These are phyloP conservation scores for Hirtodrosophila cameraria DNA, from an alignment of 2,888 invertebrate genomes.

Conservation along the genomic window DNA sequence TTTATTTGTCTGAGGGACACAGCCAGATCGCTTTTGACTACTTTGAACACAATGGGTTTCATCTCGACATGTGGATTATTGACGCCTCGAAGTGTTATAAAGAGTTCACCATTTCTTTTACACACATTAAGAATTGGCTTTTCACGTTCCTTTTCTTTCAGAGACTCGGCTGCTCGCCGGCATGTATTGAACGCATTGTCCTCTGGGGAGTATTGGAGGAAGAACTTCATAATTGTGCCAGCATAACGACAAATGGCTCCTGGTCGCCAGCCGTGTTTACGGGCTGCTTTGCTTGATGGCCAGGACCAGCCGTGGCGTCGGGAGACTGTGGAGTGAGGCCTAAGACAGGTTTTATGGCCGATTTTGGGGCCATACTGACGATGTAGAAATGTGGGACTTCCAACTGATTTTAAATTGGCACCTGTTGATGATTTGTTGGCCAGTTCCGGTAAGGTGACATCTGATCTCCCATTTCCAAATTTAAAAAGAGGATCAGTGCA, in stretches of 20 bases:
- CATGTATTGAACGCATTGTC: slow-evolving; percentile 53
- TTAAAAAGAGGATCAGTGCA: slow-evolving; percentile 1
- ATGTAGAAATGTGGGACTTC: slow-evolving; percentile 17
- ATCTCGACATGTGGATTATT: slow-evolving; percentile 14
- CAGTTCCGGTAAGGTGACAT: background rate
- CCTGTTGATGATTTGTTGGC: background rate
- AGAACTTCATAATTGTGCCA: slow-evolving; percentile 81
- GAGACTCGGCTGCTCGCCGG: slow-evolving; percentile 80
- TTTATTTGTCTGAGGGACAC: slow-evolving; percentile 85
- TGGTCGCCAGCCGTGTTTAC: slow-evolving; percentile 81
- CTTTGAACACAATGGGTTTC: slow-evolving; percentile 88
- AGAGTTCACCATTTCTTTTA: slow-evolving; percentile 87
- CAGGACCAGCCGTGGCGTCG: slow-evolving; percentile 89
- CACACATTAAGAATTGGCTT: slow-evolving; percentile 87
- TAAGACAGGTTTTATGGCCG: slow-evolving; percentile 86
- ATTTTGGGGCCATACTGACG: slow-evolving; percentile 73
- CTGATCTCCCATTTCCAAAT: background rate
- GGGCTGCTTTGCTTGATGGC: slow-evolving; percentile 81
- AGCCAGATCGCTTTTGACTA: slow-evolving; percentile 86
- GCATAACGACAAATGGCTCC: slow-evolving; percentile 81
- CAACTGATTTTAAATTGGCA: background rate
- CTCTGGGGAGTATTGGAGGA: slow-evolving; percentile 68
- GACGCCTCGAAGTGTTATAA: slow-evolving; percentile 84
- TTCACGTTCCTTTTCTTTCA: slow-evolving; percentile 41
- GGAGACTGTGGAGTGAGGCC: slow-evolving; percentile 86